phyloP scores from a whole-genome alignment of 2,113 vertebrate species.

The Gobio gobio region DNA sequence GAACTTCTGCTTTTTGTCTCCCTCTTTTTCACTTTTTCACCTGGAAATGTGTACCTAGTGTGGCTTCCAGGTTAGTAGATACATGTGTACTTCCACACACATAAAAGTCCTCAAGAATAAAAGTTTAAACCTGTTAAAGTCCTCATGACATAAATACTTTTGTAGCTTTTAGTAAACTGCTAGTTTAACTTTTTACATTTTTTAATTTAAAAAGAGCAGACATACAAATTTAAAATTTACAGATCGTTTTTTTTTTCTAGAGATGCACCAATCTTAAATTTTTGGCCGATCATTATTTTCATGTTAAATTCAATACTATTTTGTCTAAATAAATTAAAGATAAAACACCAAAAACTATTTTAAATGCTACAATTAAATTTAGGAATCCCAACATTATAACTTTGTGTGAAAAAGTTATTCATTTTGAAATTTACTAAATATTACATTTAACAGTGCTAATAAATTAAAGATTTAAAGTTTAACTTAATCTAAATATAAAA shows the following conservation, averaged over 20 bases:
- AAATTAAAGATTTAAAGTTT: neutral
- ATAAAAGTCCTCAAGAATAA: neutral
- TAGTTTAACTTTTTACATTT: too few relatives aligned
- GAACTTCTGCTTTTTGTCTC: slow-evolving; percentile 72
- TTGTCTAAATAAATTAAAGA: neutral
- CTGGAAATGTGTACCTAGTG: slow-evolving; percentile 88
- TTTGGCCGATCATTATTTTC: neutral
- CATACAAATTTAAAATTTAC: neutral
- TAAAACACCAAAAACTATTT: neutral
- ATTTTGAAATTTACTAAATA: neutral
- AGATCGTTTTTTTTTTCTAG: neutral
- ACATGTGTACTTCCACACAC: slow-evolving; percentile 61
- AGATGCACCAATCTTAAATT: neutral
- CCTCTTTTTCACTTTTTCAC: slow-evolving; percentile 78
- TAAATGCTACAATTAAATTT: neutral
- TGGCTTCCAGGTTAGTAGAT: slow-evolving; percentile 96
- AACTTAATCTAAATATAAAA: neutral
- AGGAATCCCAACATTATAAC: neutral
- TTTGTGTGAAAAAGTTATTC: neutral
- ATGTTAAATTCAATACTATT: neutral
- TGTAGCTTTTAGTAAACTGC: neutral
- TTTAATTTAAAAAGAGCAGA: too few relatives aligned
- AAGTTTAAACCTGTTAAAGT: neutral
- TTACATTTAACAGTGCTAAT: neutral
- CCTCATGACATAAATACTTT: neutral